Evolutionary conservation across 2,113 vertebrate genomes (phyloP), one percentile per base, ranked within the genome.

Genomic region (Notechis scutatus): DNA sequence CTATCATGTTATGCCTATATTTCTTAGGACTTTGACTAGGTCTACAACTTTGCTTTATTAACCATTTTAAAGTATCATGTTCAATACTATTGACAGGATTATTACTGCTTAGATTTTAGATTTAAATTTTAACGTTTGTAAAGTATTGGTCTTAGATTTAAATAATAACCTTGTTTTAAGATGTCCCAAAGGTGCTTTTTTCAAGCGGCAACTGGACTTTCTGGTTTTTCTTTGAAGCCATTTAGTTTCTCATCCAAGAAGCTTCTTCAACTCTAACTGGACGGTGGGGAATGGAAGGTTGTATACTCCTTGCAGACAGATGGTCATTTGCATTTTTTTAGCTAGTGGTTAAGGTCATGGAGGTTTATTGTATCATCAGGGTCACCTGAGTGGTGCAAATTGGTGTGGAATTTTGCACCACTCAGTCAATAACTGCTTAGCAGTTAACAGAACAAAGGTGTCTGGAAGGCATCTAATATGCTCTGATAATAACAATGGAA

Each of bases 381-480:
- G 47, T 50, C 8, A 50, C 47, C 8, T 50, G 47, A 50, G 47
- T 10, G 47, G 47, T 50, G 47, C 1, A 9, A 50, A 50, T 50
- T 50, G 47, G 8, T 50, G 47, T 50, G 47, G 47, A 50, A 50
- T 50, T 9, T 50, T 50, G 47, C 8, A 50, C 47, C 47, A 50
- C 8, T 50, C 47, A 50, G 47, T 9, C 47, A 50, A 50, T 50
- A 96, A 91, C 81, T 94, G 1, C 85, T 93, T 94, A 93, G 90
- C 47, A 94, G 64, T 93, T 95, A 95, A 89, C 88, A 95, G 26
- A 94, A 95, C 96, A 85, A 87, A 88, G 12, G 85, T 87, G 92
- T 34, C 56, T 94, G 56, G 47, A 95, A 85, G 90, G 47, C 92
- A 96, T 92, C 92, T 61, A 95, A 42, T 45, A 92, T 47, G 10